Base-by-base conservation (phyloP, 2,797 vertebrate species). In the Echeneis naucrates region DNA sequence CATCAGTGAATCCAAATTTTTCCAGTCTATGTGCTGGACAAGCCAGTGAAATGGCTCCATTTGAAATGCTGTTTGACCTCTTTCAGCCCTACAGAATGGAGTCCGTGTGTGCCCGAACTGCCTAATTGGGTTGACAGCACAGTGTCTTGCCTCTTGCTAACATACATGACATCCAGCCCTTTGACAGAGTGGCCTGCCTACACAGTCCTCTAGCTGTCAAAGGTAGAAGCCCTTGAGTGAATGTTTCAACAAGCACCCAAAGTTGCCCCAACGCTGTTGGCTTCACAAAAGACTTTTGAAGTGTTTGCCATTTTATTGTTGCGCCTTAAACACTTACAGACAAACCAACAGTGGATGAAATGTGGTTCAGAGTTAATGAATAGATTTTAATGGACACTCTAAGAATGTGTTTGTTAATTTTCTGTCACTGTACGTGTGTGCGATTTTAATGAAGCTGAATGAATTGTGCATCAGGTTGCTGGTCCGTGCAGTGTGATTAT, bases 101-200 rank as follows among this genome's bases (percentile, higher is more conserved):
- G 85, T 82, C 78, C 26, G 78, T 72, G 78, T 86, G 83, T 75
- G 77, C 48, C 75, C 4, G 51, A 57, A 72, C 54, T 56, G 54
- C 64, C 65, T 91, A 89, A 93, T 91, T 90, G 86, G 77, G 82
- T 88, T 85, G 89, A 90, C 90, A 88, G 88, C 24, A 10, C 70
- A 51, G 77, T 68, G 80, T 81, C 88, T 70, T 80, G 84, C 80
- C 81, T 77, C 78, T 87, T 72, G 72, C 70, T 78, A 62, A 68
- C 74, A 74, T 47, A n/a, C 72, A 54, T 85, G 88, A 83, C 86
- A 82, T 82, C 47, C 70, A 69, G 52, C 60, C 77, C 76, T 81
- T 57, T 66, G 77, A 85, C 81, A 71, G 75, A 76, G 65, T 4
- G 24, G 42, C 64, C 27, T 66, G 77, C 77, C 80, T 72, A 62